Conservation (phyloP, 1,140 invertebrate species). For the Eupristina koningsbergeri region DNA sequence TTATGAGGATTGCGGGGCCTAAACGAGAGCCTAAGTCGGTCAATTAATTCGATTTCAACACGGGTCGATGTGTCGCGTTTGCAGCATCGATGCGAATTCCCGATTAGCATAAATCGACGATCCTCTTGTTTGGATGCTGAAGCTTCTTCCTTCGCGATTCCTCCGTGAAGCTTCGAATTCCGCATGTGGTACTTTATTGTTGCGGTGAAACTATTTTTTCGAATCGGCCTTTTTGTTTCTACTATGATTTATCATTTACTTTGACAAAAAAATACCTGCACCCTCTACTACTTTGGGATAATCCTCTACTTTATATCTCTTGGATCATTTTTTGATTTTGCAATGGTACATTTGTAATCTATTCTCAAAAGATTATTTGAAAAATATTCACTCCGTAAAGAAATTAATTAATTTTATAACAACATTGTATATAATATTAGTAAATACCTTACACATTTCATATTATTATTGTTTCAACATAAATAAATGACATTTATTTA, state of each 20-base stretch:
- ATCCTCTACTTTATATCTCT: too few species aligned
- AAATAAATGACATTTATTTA: too few species aligned
- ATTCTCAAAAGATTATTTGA: too few species aligned
- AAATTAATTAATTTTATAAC: too few species aligned
- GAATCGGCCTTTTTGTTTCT: neutral
- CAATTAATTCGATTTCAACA: slow-evolving; percentile 59
- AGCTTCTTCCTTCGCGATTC: neutral
- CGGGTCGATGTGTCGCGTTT: slow-evolving; percentile 1
- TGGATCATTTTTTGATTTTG: neutral
- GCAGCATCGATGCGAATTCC: slow-evolving; percentile 2
- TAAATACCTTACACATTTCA: too few species aligned
- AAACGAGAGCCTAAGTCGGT: slow-evolving; percentile 54
- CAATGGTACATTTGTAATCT: neutral
- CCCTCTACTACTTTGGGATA: too few species aligned
- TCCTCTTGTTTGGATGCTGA: neutral
- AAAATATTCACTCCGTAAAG: too few species aligned
- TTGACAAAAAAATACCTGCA: too few species aligned
- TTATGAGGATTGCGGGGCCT: slow-evolving; percentile 49
- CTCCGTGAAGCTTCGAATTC: slow-evolving; percentile 7
- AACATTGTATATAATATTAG: too few species aligned
- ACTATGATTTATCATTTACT: neutral
- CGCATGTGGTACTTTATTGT: neutral
- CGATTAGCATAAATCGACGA: slow-evolving; percentile 1
- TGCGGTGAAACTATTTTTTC: neutral
- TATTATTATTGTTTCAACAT: too few species aligned